A percentile compares a stretch with the other conserved stretches of the same genome.
These are phyloP conservation scores for Drosophila nigritarsus DNA, from an alignment of 2,888 invertebrate species.

Conservation along the genomic window DNA sequence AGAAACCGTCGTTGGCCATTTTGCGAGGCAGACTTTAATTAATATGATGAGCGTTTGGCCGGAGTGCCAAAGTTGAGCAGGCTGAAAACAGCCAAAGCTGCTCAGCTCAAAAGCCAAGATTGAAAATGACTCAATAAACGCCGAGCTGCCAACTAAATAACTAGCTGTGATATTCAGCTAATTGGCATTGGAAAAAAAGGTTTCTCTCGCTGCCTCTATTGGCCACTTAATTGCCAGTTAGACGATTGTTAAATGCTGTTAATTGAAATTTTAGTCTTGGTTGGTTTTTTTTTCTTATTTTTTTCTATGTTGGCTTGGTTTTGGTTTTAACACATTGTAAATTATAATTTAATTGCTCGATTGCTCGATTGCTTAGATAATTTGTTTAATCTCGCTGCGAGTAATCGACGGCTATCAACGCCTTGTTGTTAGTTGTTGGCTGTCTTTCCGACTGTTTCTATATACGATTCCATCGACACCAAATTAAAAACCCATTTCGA, in stretches of 20 bases:
- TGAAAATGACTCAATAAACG: constrained; percentile 47
- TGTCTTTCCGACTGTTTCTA: constrained; percentile 29
- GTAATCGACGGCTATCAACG: constrained; percentile 62
- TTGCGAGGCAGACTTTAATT: constrained; percentile 27
- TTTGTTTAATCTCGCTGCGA: constrained; percentile 58
- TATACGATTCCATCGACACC: constrained; percentile 74
- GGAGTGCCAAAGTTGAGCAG: constrained; percentile 12
- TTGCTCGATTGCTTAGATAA: constrained; percentile 45
- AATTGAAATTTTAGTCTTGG: constrained; percentile 17
- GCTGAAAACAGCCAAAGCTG: not conserved
- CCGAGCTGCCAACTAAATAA: not conserved
- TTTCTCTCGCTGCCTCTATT: constrained; percentile 5
- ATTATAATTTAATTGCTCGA: constrained; percentile 69
- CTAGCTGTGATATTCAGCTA: constrained; percentile 24
- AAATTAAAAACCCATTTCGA: constrained; percentile 81
- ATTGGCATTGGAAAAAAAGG: constrained; percentile 10
- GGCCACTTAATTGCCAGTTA: constrained; percentile 26
- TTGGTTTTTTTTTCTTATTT: not conserved
- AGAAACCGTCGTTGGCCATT: constrained; percentile 19
- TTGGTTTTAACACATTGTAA: constrained; percentile 57
- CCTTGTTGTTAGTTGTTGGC: constrained; percentile 42
- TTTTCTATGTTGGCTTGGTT: not conserved
- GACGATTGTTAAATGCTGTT: constrained; percentile 8
- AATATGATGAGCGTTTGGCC: constrained; percentile 30
- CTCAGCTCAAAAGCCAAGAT: not conserved